Base-by-base conservation (phyloP, 2,888 invertebrate species). In the Acrobasis repandana region DNA sequence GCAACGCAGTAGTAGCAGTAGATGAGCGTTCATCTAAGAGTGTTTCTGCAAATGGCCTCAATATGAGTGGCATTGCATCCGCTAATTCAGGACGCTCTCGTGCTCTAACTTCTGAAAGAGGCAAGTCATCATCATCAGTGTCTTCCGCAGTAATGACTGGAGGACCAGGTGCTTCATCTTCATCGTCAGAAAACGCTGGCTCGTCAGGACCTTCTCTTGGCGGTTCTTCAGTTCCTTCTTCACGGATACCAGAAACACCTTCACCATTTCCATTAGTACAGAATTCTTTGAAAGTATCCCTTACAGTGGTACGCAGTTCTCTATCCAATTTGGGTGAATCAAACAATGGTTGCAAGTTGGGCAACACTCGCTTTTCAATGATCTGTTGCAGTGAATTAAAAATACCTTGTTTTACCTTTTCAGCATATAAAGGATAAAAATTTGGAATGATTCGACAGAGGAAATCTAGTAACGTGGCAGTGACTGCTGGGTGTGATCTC, bases 201-300 rank as follows among this genome's bases (percentile, higher is more conserved):
- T 97, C 97, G 56, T 92, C 92, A 36, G 94, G 93, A 54, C 93
- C 92, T 60, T 93, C 79, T 66, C 87, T 80, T 10, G 88, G 84
- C 34, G 90, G 65, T 20, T 92, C 92, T 28, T 90, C 90, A 66
- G 65, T 83, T 16, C 80, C 80, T 70, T 93, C 93, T 48, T 93
- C 93, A 34, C 82, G 78, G 56, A 88, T 84, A 16, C 93, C 92
- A 18, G 93, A 93, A 2, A 80, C 89, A 18, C 92, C 92, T 73
- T 93, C 93, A 28, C 90, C 91, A 70, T 91, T 90, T 0, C 89
- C 90, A 73, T 90, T 91, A 63, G 93, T 93, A 79, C 96, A 97
- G 85, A 98, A 98, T 86, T 98, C 98, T 75, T 96, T 95, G 81
- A 99, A 99, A 48, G 96, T 97, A 77, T 98, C 97, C 67, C 96